phyloP scores from a whole-genome alignment of 2,113 vertebrate species.

The Hucho hucho region DNA sequence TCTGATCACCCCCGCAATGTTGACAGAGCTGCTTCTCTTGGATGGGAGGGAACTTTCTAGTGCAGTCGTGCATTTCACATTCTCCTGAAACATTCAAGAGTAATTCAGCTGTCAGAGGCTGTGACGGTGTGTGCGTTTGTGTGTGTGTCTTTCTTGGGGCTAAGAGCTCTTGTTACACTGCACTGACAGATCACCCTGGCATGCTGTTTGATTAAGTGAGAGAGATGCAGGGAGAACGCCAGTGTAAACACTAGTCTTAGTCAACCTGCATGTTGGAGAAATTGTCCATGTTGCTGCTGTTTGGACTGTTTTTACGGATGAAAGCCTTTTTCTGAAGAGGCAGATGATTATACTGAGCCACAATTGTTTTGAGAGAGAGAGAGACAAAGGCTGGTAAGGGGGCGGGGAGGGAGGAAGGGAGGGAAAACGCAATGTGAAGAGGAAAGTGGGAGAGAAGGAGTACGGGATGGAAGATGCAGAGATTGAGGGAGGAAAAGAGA shows the following conservation, averaged over 20 bases:
- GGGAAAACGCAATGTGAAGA: too few relatives aligned
- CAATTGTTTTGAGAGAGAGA: constrained; percentile 57
- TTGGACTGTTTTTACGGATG: constrained; percentile 45
- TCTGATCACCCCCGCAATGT: constrained; percentile 12
- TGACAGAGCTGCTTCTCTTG: constrained; percentile 35
- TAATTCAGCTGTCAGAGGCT: constrained; percentile 15
- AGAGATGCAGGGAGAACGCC: background rate
- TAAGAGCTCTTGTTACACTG: background rate
- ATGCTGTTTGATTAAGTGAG: constrained; percentile 2
- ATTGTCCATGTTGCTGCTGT: constrained; percentile 44
- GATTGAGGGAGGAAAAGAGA: background rate
- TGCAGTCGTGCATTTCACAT: constrained; percentile 18
- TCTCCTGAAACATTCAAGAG: constrained; percentile 19
- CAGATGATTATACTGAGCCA: constrained; percentile 48
- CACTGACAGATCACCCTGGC: constrained; percentile 1
- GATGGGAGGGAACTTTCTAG: constrained; percentile 29
- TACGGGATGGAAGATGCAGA: background rate
- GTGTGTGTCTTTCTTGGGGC: background rate
- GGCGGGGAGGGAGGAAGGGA: too few relatives aligned
- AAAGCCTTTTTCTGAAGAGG: constrained; percentile 13
- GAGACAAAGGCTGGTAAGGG: background rate
- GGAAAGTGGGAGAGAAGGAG: too few relatives aligned
- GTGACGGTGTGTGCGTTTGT: too few relatives aligned
- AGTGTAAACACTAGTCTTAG: constrained; percentile 36
- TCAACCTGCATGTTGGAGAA: constrained; percentile 24